Evolutionary conservation across 2,888 invertebrate genomes (phyloP).

Genomic region (Scelioninae gen. 1): DNA sequence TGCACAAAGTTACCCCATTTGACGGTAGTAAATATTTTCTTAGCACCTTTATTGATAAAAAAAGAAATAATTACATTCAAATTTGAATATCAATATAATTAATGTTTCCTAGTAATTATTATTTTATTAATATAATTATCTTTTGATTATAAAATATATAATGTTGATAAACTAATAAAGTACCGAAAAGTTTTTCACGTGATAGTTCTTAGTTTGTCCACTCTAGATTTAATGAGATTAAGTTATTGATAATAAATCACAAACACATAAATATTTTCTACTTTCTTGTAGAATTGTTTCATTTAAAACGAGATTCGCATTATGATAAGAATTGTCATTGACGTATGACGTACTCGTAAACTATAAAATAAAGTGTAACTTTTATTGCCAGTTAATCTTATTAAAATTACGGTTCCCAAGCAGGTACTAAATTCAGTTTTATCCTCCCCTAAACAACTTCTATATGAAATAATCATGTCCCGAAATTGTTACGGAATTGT

Average conservation of each 20-base stretch:
- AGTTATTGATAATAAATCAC: constrained; percentile 30
- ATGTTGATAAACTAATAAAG: no score
- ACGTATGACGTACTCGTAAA: constrained; percentile 26
- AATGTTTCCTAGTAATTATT: no score
- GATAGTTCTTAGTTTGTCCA: background rate
- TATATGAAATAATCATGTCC: constrained; percentile 40
- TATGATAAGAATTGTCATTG: constrained; percentile 35
- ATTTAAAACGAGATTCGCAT: constrained; percentile 27
- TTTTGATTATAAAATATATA: no score
- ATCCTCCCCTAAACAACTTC: constrained; percentile 35
- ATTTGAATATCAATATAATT: no score
- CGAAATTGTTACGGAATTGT: constrained; percentile 11
- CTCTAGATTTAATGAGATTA: constrained; percentile 16
- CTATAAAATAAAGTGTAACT: constrained; percentile 38
- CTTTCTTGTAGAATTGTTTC: constrained; percentile 15
- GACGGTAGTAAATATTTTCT: no score
- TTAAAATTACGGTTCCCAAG: constrained; percentile 37
- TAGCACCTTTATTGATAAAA: no score
- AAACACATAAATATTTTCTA: constrained; percentile 19
- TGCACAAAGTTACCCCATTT: no score
- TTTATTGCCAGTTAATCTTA: constrained; percentile 47
- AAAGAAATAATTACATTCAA: no score
- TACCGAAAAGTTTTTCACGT: no score
- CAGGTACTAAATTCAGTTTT: constrained; percentile 33
- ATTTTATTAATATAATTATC: no score